Base-by-base conservation (phyloP, 1,140 invertebrate species). In the Papilio dardanus region DNA sequence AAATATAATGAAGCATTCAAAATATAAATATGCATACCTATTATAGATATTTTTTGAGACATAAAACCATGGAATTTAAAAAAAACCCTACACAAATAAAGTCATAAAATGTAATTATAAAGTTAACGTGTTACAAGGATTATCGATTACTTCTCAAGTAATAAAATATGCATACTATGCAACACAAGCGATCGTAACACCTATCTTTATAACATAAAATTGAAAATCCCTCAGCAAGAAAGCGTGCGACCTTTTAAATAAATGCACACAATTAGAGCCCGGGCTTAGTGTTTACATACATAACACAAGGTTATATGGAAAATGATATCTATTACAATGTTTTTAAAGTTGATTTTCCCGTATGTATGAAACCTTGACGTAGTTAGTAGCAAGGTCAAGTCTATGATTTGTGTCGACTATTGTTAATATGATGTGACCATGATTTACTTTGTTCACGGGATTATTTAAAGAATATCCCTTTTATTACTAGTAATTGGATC, bases 351-450 rank as follows among this genome's bases (percentile, higher is more conserved):
- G 37, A 50, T 31, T n/a, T 30, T 71, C 14, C 16, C 7, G 8
- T 16, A 16, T 24, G 14, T 24, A n/a, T 24, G 40, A 50, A 71
- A 16, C 69, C 69, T 71, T 50, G 69, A 50, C 42, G 69, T 6
- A 71, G 37, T 71, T 71, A 71, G 40, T 21, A 24, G 42, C 69
- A 71, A 71, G 69, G 69, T 71, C 69, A 71, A 50, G 69, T 50
- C 40, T 71, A 12, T 71, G 69, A 71, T 71, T 50, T 50, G 31
- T 50, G 37, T 58, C 68, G 68, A 46, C 37, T 46, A 71, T 31
- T 35, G 37, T 46, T 50, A 28, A 71, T 46, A 7, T 50, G 37
- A 21, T 16, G 69, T 50, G 40, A 24, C 69, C 31, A 71, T 42
- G 31, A 30, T 71, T 24, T 19, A 71, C 14, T 46, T 71, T 71